Evolutionary conservation across 2,888 invertebrate species (phyloP).

Genomic region (Aproaerema taeniolella): DNA sequence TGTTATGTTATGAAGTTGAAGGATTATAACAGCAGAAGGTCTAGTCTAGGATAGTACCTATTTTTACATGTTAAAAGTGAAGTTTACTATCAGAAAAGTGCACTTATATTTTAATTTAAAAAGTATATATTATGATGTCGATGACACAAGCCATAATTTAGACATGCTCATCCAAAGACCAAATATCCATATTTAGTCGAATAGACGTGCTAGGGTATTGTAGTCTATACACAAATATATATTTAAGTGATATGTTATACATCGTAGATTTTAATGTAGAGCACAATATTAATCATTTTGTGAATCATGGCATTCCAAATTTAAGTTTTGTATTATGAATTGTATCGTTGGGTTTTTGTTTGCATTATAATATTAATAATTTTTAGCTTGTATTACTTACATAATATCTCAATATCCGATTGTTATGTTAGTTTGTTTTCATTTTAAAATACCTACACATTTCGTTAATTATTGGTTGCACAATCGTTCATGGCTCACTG

Average conservation of each 20-base stretch:
- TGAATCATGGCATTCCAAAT: conserved; percentile 1
- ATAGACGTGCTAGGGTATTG: conserved; percentile 66
- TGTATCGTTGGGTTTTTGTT: not conserved
- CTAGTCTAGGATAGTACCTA: conserved; percentile 62
- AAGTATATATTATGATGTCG: conserved; percentile 58
- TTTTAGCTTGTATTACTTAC: no score
- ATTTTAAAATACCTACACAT: no score
- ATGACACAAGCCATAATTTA: conserved; percentile 68
- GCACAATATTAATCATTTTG: conserved; percentile 2
- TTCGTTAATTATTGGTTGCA: no score
- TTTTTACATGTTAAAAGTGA: conserved; percentile 3
- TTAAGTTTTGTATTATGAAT: not conserved
- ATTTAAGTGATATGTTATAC: conserved; percentile 9
- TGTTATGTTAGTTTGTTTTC: not conserved
- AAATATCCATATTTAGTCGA: conserved; percentile 62
- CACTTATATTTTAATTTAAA: conserved; percentile 74
- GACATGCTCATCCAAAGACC: conserved; percentile 76
- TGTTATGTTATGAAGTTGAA: conserved; percentile 5
- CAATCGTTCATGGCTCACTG: no score
- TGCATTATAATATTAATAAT: not conserved
- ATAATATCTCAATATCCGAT: not conserved
- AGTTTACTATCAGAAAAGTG: conserved; percentile 56
- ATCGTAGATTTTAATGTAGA: conserved; percentile 3
- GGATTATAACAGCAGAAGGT: conserved; percentile 35
- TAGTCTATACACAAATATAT: conserved; percentile 25